Evolutionary conservation across 2,113 vertebrate species (phyloP), one percentile per base, ranked within the genome.

Genomic region (Helogale parvula): DNA sequence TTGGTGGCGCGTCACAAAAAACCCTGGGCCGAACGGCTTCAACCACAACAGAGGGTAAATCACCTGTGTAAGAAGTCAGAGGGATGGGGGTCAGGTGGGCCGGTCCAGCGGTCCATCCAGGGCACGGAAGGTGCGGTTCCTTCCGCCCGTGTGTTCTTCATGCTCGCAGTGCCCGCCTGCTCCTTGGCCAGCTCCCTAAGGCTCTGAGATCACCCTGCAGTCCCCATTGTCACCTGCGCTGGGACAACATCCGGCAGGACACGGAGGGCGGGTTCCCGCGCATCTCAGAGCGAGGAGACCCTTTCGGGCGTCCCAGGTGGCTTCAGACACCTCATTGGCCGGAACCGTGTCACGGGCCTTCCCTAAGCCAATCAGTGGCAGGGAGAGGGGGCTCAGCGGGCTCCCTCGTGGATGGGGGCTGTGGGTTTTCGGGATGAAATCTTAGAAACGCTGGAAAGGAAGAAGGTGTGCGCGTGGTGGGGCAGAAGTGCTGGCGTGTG

Each of bases 211-310:
- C 11, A 72, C 50, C 2, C 0, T 1, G 9, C 2, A 21, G 2
- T 33, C 23, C 47, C 25, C 0, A 5, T 3, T 4, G 9, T 57
- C 68, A 35, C 25, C n/a, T 29, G 23, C 1, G 0, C 23, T 0
- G 2, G 1, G 23, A 68, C 47, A 33, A 31, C 60, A 38, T 35
- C 35, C 0, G 0, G 33, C 7, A 31, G 52, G 19, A 38, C 54
- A 4, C 33, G 33, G n/a, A 38, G 8, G 25, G 6, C 10, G 47
- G 33, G 66, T 74, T 83, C 76, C 3, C 0, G 14, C 2, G 16
- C 15, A 0, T 69, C 33, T 52, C 4, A 0, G 15, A 4, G 50
- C 8, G 6, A 57, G 13, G 87, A 35, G 19, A 3, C 23, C 5
- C 31, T 57, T 74, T 17, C 35, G 4, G 25, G 88, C 72, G 47